Percentiles rank a stretch among this genome's conserved stretches.
Conservation (phyloP, 1,140 invertebrate species). For the Saccostrea echinata region DNA sequence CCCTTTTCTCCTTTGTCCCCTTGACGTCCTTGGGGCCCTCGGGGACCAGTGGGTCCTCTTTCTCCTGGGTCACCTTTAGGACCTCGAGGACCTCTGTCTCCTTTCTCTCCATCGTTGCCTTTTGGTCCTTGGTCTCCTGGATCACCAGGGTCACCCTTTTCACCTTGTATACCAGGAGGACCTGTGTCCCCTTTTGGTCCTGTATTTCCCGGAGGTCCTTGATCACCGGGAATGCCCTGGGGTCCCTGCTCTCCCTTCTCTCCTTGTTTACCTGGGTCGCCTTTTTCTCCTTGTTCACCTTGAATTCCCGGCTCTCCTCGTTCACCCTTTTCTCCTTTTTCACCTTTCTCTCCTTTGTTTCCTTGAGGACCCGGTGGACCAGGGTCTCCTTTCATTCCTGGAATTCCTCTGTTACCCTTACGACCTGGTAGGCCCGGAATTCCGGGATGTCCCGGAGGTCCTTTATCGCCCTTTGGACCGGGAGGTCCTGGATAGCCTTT, state of each 20-base stretch:
- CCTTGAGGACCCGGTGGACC: constrained; percentile 17
- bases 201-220: not conserved
- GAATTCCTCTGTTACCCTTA: constrained; percentile 5
- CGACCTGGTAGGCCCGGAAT: not conserved
- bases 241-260: not conserved
- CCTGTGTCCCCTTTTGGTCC: not conserved
- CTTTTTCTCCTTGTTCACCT: constrained; percentile 9
- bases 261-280: constrained; percentile 18
- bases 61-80: not conserved
- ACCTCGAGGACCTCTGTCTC: not conserved
- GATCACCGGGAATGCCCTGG: not conserved
- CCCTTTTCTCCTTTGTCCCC: constrained; percentile 24
- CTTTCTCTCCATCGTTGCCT: not conserved
- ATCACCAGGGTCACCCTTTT: constrained; percentile 3
- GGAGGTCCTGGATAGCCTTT: not conserved
- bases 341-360: constrained; percentile 24
- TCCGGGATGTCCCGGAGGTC: not conserved
- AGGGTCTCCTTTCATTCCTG: not conserved
- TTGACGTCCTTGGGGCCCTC: not conserved
- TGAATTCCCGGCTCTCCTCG: not conserved
- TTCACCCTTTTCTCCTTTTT: constrained; percentile 8
- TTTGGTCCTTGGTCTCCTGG: not conserved
- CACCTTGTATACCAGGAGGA: not conserved
- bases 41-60: constrained; percentile 9
- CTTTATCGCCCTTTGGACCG: constrained; percentile 27